A percentile compares a stretch with the other conserved stretches of the same genome.
Evolutionary conservation across 2,888 invertebrate genomes (phyloP).

Genomic region (Eupelmus urozonus): DNA sequence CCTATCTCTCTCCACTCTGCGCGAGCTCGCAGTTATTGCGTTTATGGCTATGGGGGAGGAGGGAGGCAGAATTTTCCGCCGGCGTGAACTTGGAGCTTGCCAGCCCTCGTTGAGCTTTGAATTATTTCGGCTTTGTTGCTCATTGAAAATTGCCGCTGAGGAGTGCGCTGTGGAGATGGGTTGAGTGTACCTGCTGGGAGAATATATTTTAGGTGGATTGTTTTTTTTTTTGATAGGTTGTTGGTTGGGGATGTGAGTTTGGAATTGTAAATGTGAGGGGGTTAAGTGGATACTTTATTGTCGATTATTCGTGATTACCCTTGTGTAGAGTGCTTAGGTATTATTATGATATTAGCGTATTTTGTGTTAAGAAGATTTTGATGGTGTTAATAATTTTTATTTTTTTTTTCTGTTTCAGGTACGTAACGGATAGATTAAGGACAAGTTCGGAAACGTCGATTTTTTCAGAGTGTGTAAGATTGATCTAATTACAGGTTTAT

Average conservation of each 20-base stretch:
- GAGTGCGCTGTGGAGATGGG: background rate
- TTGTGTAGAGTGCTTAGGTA: too few species aligned
- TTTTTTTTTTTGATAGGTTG: too few species aligned
- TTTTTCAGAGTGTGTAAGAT: too few species aligned
- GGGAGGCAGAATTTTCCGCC: conserved; percentile 10
- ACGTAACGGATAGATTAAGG: conserved; percentile 34
- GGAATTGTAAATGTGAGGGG: too few species aligned
- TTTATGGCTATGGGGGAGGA: conserved; percentile 65
- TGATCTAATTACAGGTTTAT: too few species aligned
- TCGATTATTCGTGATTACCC: too few species aligned
- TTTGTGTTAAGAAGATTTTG: too few species aligned
- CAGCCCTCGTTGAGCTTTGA: conserved; percentile 56
- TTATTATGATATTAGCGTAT: too few species aligned
- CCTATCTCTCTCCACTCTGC: conserved; percentile 3
- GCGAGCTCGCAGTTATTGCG: conserved; percentile 71
- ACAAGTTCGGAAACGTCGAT: background rate
- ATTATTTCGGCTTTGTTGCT: conserved; percentile 59
- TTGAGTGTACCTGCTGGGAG: background rate
- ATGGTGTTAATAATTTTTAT: too few species aligned
- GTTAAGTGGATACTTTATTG: too few species aligned
- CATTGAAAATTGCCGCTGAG: conserved; percentile 52
- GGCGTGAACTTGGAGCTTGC: conserved; percentile 46
- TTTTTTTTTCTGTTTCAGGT: conserved; percentile 52
- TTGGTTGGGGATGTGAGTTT: too few species aligned
- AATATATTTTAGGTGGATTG: too few species aligned